Conservation (phyloP, 92 coral and sea anemone genomes). For the Isaurus tuberculatus region DNA sequence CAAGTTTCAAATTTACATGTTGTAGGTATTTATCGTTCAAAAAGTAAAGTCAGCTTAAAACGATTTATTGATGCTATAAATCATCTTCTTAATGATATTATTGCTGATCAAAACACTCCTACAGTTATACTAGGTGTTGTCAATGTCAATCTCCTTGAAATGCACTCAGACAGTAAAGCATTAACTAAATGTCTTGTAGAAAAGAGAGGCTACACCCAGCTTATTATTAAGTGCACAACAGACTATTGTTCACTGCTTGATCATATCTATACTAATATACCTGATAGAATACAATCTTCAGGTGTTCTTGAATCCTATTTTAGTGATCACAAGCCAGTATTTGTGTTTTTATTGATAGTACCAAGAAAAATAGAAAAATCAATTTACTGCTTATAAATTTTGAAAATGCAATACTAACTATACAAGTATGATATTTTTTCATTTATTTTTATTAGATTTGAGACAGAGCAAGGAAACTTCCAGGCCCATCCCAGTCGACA, state of each 20-base stretch:
- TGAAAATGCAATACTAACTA: slow-evolving; percentile 30
- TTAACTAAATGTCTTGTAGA: slow-evolving; percentile 56
- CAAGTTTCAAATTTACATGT: slow-evolving; percentile 44
- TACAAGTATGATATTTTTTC: slow-evolving; percentile 36
- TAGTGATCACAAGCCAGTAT: slow-evolving; percentile 80
- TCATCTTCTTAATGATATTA: slow-evolving; percentile 45
- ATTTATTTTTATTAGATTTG: slow-evolving; percentile 23
- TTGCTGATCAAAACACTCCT: slow-evolving; percentile 51
- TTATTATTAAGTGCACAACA: slow-evolving; percentile 61
- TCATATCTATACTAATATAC: no score
- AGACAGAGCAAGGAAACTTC: slow-evolving; percentile 25
- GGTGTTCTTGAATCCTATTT: slow-evolving; percentile 76
- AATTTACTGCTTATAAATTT: slow-evolving; percentile 21
- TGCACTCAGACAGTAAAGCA: slow-evolving; percentile 49
- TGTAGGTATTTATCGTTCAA: slow-evolving; percentile 69
- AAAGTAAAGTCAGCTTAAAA: slow-evolving; percentile 41
- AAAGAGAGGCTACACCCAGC: slow-evolving; percentile 63
- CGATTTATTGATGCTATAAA: slow-evolving; percentile 57
- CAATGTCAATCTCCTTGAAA: slow-evolving; percentile 54
- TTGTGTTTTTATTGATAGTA: slow-evolving; percentile 45
- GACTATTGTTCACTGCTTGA: slow-evolving; percentile 61
- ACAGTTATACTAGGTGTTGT: slow-evolving; percentile 59
- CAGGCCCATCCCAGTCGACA: slow-evolving; percentile 24
- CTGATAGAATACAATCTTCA: slow-evolving; percentile 46
- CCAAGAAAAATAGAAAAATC: slow-evolving; percentile 18